Conservation (phyloP, 1,140 invertebrate species). For the Aphaenogaster ashmeadi region DNA sequence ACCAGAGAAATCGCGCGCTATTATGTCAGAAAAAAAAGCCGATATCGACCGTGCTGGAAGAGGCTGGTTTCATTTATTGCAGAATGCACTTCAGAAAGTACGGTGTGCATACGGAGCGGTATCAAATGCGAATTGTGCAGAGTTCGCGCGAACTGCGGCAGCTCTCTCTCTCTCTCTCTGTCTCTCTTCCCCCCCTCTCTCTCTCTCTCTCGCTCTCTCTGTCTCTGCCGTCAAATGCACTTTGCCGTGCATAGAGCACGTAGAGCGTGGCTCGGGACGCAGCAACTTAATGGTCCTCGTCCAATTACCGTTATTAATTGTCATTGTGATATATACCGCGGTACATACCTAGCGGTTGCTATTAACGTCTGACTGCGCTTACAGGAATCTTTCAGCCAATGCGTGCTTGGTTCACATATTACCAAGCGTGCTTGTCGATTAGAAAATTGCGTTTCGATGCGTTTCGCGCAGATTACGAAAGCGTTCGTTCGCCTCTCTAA, state of each 20-base stretch:
- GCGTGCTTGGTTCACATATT: not conserved
- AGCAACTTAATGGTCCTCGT: slow-evolving; percentile 72
- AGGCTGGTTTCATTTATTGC: slow-evolving; percentile 50
- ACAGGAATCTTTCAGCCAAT: not conserved
- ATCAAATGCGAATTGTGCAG: slow-evolving; percentile 51
- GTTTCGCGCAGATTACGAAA: not conserved
- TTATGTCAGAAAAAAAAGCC: slow-evolving; percentile 9
- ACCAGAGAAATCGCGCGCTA: not conserved
- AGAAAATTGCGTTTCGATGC: slow-evolving; percentile 53
- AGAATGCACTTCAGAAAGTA: slow-evolving; percentile 42
- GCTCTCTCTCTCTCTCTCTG: not conserved
- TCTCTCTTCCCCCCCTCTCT: not conserved
- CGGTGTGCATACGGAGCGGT: slow-evolving; percentile 23
- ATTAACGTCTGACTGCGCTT: slow-evolving; percentile 45
- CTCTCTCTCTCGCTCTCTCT: not conserved
- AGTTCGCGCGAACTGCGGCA: not conserved
- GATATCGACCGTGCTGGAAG: slow-evolving; percentile 9
- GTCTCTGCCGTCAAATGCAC: slow-evolving; percentile 24
- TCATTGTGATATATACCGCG: slow-evolving; percentile 72
- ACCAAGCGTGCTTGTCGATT: not conserved
- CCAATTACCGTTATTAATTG: slow-evolving; percentile 76
- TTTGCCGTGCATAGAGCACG: slow-evolving; percentile 21
- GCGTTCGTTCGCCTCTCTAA: not conserved
- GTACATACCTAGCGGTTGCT: slow-evolving; percentile 17
- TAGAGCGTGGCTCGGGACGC: slow-evolving; percentile 44